Evolutionary conservation across 2,888 invertebrate genomes (phyloP), one percentile per base, ranked within the genome.

Genomic region (Meiosimyza platycephala): DNA sequence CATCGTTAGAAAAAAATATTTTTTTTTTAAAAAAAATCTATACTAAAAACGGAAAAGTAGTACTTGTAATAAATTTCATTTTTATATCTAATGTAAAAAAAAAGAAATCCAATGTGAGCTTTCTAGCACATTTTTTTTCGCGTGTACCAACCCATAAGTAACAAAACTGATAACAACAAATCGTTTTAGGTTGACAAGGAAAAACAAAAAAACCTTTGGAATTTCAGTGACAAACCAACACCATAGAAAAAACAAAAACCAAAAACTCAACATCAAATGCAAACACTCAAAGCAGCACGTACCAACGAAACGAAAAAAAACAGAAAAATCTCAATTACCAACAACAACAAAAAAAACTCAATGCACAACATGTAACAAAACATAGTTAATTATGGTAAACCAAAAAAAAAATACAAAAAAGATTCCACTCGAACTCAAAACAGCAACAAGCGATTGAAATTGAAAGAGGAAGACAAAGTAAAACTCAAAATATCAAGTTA

Each of bases 401-500:
- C 28, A 47, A 40, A 3, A 7, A 40, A 40, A 9, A 9, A n/a
- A n/a, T n/a, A 7, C 9, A 9, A 40, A 40, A 40, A 40, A 40
- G 9, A 9, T 13, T 15, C 6, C 22, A 50, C 57, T 57, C 57
- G 18, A 57, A 57, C 57, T 57, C 57, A 57, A 50, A 13, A 22
- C 59, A 60, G 22, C 59, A 59, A 22, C n/a, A 59, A 59, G 16
- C 15, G 12, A 12, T 18, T 28, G 59, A 11, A 22, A 54, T 54
- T 15, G 54, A 15, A 16, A 54, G 16, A 54, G 12, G 54, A 13
- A 51, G 51, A 40, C 22, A n/a, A 65, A 64, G 71, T 73, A 74
- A 66, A 73, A 75, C 76, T 74, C 76, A 74, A 70, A 54, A 62
- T 13, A 15, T 47, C 67, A 15, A 18, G 40, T 4, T n/a, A n/a